Evolutionary conservation across 2,888 invertebrate species (phyloP), one percentile per base, ranked within the genome.

Genomic region (Tanytarsus gracilentus): DNA sequence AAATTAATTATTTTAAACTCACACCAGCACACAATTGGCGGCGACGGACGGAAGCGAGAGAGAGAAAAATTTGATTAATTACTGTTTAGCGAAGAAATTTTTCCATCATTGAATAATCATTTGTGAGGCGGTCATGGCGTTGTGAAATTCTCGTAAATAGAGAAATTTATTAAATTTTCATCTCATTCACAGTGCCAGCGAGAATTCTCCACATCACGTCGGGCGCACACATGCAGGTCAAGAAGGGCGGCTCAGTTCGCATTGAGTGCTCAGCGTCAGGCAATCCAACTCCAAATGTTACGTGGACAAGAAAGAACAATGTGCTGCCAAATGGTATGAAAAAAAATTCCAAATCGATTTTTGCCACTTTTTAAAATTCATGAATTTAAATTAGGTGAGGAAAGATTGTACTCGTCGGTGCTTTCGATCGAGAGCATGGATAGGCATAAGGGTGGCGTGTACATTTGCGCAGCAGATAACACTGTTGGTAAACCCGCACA

Each of bases 241-340:
- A 85, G 70, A 84, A 85, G 55, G 88, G 88, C 61, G 84, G 85
- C 58, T 81, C 84, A 63, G 84, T 87, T 65, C 84, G 86, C 63
- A 77, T 88, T 67, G 84, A 85, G 71, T 89, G 88, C 71, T 84
- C 83, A 67, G 84, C 85, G 66, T 81, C 83, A 64, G 85, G 85
- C 39, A 85, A 86, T 76, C 90, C 89, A 53, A 84, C 84, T 63
- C 88, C 89, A 55, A 81, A 83, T 70, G 83, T 89, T 68, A 79
- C 82, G 62, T 89, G 89, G 89, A 79, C 82, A 78, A 71, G 74
- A 67, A 74, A 73, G 67, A 73, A 73, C 68, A 73, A 74, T 69
- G 71, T 72, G 69, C 68, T 74, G 65, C 74, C 74, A 69, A 73
- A 70, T 67, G 74, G 74, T 74, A 70, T 71, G 72, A 25, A 4